Evolutionary conservation across 2,888 invertebrate genomes (phyloP).

Genomic region (Napeogenes sylphis): DNA sequence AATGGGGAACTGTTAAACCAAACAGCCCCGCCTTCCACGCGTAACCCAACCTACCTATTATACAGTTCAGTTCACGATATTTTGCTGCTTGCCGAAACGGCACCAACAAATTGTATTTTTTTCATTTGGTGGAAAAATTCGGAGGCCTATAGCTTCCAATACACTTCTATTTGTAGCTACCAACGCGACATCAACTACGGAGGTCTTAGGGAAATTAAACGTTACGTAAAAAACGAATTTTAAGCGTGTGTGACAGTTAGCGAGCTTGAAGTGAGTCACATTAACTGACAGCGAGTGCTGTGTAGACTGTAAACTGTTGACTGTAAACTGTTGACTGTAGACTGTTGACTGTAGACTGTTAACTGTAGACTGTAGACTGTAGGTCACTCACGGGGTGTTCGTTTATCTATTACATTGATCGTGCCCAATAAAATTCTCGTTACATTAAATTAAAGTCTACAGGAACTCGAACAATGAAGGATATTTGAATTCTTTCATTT

Average conservation of each 20-base stretch:
- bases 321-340: no score
- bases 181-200: slow-evolving; percentile 9
- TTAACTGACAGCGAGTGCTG: no score
- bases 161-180: slow-evolving; percentile 11
- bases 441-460: no score
- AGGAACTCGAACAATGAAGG: no score
- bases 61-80: slow-evolving; percentile 62
- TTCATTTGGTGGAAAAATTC: slow-evolving; percentile 48
- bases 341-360: no score
- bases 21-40: slow-evolving; percentile 52
- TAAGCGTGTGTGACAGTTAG: slow-evolving; percentile 1
- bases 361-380: no score
- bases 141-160: slow-evolving; percentile 21
- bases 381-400: no score
- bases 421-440: no score
- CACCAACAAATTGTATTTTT: slow-evolving; percentile 59
- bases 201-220: slow-evolving; percentile 17
- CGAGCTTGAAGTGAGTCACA: no score
- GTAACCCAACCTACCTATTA: slow-evolving; percentile 64
- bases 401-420: no score
- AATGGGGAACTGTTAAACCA: slow-evolving; percentile 42
- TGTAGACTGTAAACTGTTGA: no score
- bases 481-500: no score
- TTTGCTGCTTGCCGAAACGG: slow-evolving; percentile 56
- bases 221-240: slow-evolving; percentile 18